A percentile compares a stretch with the other conserved stretches of the same genome.
phyloP scores from a whole-genome alignment of 2,113 vertebrate species.

The Sciurus niger region DNA sequence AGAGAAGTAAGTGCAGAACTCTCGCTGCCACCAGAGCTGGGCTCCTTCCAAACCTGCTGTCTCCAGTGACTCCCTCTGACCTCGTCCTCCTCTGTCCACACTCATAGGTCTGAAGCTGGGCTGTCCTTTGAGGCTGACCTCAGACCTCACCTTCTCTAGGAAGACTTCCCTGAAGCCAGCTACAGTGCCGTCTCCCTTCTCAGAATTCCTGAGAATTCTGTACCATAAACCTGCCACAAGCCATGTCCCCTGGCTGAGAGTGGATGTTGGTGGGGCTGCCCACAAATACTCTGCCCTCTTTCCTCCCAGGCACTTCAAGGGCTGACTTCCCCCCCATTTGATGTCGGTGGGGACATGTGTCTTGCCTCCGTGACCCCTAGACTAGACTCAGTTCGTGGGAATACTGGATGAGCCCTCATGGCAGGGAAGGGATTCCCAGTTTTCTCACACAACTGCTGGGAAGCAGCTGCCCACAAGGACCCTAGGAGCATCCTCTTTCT shows the following conservation, averaged over 20 bases:
- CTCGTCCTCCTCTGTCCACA: neutral
- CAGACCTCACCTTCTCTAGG: neutral
- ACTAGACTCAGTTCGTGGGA: neutral
- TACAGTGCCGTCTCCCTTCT: neutral
- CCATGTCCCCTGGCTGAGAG: neutral
- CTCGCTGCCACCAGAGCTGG: neutral
- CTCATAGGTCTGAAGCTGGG: neutral
- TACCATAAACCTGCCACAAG: neutral
- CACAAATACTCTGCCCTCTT: too few relatives aligned
- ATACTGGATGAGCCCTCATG: neutral
- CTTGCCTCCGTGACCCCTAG: neutral
- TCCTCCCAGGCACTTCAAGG: neutral
- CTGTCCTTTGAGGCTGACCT: neutral
- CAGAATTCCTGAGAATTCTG: too few relatives aligned
- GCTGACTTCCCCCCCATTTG: neutral
- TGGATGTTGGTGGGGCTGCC: neutral
- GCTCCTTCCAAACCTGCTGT: neutral
- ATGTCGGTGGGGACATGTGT: neutral
- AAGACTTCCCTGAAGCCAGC: neutral
- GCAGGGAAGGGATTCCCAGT: neutral
- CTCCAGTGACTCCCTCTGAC: neutral
- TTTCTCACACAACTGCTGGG: neutral
- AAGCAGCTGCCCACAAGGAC: neutral
- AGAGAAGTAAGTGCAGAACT: neutral
- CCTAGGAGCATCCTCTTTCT: neutral